phyloP scores from a whole-genome alignment of 2,113 vertebrate species.

The Sus scrofa region DNA sequence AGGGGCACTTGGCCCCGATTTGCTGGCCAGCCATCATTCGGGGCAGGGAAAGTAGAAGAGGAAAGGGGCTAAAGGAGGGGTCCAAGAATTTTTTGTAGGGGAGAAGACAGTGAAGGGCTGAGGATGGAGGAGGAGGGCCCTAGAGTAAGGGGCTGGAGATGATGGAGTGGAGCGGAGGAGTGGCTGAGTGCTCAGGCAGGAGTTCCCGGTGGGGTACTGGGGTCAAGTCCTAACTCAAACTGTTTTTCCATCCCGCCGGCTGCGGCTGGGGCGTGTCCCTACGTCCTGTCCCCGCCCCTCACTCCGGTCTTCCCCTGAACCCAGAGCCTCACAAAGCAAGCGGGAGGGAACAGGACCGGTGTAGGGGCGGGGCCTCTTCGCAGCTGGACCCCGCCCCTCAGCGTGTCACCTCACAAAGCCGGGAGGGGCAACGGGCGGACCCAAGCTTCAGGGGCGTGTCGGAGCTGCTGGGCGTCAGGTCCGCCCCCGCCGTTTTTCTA shows the following conservation, averaged over 20 bases:
- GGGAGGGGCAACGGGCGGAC: neutral
- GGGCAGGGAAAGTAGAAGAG: neutral
- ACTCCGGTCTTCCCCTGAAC: slow-evolving; percentile 84
- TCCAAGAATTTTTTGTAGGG: neutral
- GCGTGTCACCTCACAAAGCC: neutral
- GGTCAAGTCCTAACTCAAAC: too few relatives aligned
- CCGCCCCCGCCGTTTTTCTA: neutral
- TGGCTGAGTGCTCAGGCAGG: neutral
- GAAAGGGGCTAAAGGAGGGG: neutral
- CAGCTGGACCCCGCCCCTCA: neutral
- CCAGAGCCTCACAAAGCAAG: slow-evolving; percentile 91
- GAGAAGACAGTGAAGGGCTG: neutral
- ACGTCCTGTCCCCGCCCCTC: neutral
- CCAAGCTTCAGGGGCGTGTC: neutral
- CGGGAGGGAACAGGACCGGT: slow-evolving; percentile 90
- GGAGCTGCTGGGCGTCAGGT: neutral
- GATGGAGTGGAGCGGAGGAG: neutral
- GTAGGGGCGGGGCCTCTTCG: neutral
- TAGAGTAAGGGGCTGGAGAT: neutral
- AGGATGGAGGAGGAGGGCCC: neutral
- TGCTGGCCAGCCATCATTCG: neutral
- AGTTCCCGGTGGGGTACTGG: fast-evolving
- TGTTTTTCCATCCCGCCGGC: neutral
- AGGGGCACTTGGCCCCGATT: neutral
- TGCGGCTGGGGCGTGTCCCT: neutral